Evolutionary conservation across 2,888 invertebrate genomes (phyloP), one percentile per base, ranked within the genome.

Genomic region (Aleiodes alternator): DNA sequence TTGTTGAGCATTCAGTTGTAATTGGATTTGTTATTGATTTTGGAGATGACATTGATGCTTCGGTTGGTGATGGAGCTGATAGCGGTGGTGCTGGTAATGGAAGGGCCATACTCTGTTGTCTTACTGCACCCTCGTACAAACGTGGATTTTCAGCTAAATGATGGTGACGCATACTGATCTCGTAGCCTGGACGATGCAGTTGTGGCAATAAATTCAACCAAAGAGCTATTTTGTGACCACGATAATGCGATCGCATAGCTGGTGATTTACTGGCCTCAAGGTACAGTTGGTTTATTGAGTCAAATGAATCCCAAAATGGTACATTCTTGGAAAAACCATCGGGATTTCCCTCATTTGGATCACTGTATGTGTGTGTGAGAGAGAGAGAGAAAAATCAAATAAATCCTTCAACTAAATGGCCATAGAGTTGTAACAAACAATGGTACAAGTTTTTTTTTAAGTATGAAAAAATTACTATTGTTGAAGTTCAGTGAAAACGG

Each of bases 201-300:
- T 97, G 96, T 71, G 97, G 97, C 86, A 97, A 95, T 70, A 97
- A 92, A 82, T 97, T 96, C 78, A 97, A 90, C 97, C 97, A 98
- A 87, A 97, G 92, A 51, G 97, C 96, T 92, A 97, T 94, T 90
- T 97, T 96, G 91, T 97, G 97, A 59, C 97, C 97, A 55, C 97
- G 93, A 90, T 97, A 98, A 90, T 98, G 98, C 86, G 96, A 96
- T 81, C 94, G 94, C 90, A 96, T 94, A 89, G 95, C 95, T 43
- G 95, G 93, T 48, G 73, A 43, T 38, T 61, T 69, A 82, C 91
- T 90, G 9, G 91, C 89, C 84, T 91, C 96, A 90, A 97, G 92
- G 90, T 96, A 97, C 74, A 96, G 93, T 89, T 97, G 96, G 91
- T 96, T 96, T 89, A 96, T 96, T 80, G 96, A 94, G 90, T 96